Conservation (phyloP, 92 coral and sea anemone genomes). For the Paramuricea clavata region DNA sequence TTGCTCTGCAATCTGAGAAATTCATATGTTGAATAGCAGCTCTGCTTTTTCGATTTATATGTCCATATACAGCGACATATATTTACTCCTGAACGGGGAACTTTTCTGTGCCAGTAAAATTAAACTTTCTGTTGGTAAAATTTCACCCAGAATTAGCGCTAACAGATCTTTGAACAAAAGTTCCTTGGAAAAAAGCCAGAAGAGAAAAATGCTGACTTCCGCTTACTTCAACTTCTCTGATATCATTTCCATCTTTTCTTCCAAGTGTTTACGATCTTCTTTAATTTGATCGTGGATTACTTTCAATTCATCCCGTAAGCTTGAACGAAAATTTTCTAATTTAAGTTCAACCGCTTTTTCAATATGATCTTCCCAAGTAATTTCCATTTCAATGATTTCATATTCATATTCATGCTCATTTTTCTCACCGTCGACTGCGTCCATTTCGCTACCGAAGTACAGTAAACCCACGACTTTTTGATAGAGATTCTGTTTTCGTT, state of each 20-base stretch:
- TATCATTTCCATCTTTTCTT: not conserved
- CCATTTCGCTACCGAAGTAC: not conserved
- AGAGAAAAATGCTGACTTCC: no score
- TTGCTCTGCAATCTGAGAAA: not conserved
- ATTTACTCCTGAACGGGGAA: not conserved
- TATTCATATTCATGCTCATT: not conserved
- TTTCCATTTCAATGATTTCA: not conserved
- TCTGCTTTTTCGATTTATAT: not conserved
- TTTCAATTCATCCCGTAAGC: not conserved
- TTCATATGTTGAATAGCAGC: not conserved
- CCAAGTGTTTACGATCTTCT: not conserved
- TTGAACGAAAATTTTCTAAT: not conserved
- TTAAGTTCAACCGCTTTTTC: conserved; percentile 1
- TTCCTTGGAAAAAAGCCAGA: no score
- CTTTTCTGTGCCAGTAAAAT: no score
- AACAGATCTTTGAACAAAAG: no score
- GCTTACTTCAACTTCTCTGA: not conserved
- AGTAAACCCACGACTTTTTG: not conserved
- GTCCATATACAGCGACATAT: not conserved
- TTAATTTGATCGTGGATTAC: not conserved
- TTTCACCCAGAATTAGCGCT: no score
- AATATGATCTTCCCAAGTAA: not conserved
- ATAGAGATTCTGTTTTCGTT: not conserved
- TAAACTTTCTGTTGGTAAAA: no score
- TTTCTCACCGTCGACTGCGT: not conserved